Conservation (phyloP, 2,113 vertebrate species). For the Anas platyrhynchos region DNA sequence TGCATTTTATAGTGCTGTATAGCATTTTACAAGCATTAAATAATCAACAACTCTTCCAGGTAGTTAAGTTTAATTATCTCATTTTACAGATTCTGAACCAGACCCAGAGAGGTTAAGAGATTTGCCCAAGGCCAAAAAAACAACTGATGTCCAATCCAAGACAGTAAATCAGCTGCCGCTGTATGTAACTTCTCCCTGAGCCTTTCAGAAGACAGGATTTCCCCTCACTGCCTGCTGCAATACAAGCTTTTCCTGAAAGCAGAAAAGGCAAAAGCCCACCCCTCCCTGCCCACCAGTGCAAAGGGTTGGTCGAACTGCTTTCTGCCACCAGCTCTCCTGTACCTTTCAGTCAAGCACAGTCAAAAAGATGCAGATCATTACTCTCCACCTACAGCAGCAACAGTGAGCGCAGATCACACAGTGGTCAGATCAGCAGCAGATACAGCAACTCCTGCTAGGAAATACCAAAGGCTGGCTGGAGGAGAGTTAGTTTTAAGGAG, state of each 20-base stretch:
- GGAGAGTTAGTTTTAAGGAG: neutral
- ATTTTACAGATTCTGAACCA: constrained; percentile 52
- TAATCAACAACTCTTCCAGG: constrained; percentile 43
- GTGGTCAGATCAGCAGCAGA: neutral
- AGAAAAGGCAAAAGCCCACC: neutral
- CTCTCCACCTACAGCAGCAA: neutral
- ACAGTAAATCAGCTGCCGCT: neutral
- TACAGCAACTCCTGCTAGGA: neutral
- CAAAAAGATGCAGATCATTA: neutral
- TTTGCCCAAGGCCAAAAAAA: neutral
- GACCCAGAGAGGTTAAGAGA: neutral
- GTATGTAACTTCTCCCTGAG: neutral
- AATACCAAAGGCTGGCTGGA: neutral
- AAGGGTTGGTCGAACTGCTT: fast-evolving
- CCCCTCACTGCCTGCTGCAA: neutral
- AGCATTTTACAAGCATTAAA: constrained; percentile 56
- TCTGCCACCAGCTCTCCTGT: neutral
- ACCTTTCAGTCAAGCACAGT: neutral
- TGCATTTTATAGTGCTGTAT: constrained; percentile 40
- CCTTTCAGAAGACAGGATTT: neutral
- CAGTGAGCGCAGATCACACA: neutral
- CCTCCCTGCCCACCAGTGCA: neutral
- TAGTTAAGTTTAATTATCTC: constrained; percentile 54
- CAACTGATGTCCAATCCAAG: neutral
- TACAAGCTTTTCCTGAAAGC: neutral